Evolutionary conservation across 2,888 invertebrate species (phyloP).

Genomic region (Meloe dianella): DNA sequence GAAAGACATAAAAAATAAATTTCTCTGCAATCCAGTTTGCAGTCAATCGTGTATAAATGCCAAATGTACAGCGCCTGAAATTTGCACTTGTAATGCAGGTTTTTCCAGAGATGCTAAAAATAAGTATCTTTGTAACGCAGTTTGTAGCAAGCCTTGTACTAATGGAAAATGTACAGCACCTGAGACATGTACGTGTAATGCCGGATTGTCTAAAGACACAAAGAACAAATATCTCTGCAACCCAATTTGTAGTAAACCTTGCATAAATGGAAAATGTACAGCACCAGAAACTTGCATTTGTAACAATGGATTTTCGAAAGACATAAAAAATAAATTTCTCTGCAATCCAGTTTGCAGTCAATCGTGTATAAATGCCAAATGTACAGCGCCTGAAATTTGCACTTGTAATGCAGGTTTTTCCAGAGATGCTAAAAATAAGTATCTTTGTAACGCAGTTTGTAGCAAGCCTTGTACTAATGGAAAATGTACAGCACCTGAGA

Average conservation of each 20-base stretch:
- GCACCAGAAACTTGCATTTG: constrained; percentile 40
- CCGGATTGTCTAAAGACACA: constrained; percentile 21
- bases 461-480: constrained; percentile 26
- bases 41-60: background rate
- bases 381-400: constrained; percentile 53
- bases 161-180: constrained; percentile 37
- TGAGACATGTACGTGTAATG: constrained; percentile 47
- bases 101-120: background rate
- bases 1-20: constrained; percentile 37
- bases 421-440: constrained; percentile 38
- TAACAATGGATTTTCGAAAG: constrained; percentile 43
- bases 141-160: background rate
- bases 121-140: background rate
- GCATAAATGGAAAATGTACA: constrained; percentile 40
- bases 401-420: constrained; percentile 64
- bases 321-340: constrained; percentile 38
- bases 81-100: background rate
- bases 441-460: constrained; percentile 43
- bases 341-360: constrained; percentile 40
- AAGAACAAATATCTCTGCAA: constrained; percentile 32
- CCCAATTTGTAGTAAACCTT: constrained; percentile 36
- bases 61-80: background rate
- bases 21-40: constrained; percentile 26
- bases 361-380: constrained; percentile 51
- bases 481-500: constrained; percentile 29